Base-by-base conservation (phyloP, 2,113 vertebrate species). In the Catharus minimus region DNA sequence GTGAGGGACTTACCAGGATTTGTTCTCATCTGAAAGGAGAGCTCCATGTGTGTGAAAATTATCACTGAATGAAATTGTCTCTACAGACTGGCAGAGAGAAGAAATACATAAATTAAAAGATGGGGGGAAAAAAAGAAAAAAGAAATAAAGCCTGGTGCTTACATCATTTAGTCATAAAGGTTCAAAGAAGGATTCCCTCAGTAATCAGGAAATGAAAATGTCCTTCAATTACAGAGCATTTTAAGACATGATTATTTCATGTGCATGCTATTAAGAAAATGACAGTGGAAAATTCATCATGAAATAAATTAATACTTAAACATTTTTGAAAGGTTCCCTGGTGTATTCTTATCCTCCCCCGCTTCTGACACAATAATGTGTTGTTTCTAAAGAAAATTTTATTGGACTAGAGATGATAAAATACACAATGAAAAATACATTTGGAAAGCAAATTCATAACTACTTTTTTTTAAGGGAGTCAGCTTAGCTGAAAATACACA, bases 211-310 rank as follows among this genome's bases (percentile, higher is more conserved):
- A 97, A 97, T 92, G 95, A 96, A 97, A 96, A 97, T 94, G 93
- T 96, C 96, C 96, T 97, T 97, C 96, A 96, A 96, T 97, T 97
- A 97, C 4, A 0, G 92, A 95, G 85, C 92, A 90, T 93, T 97
- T 97, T 97, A 97, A 96, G 97, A 97, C 96, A 97, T 97, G 97
- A 97, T 97, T 97, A 97, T 97, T 97, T 97, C 97, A 97, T 97
- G 97, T 95, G 96, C 96, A 97, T 93, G 95, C 96, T 97, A 97
- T 97, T 97, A 97, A 96, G 95, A 91, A 95, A 96, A 96, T 95
- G 97, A 97, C 97, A 97, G 96, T 95, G 79, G 96, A 95, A 97
- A 96, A 97, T 97, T 97, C 91, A 96, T 97, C 97, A 97, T 91
- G 93, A 95, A 96, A 97, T 92, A 96, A 97, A 97, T 97, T 97